phyloP scores from a whole-genome alignment of 1,140 invertebrate genomes.

The Drosophila nannoptera region DNA sequence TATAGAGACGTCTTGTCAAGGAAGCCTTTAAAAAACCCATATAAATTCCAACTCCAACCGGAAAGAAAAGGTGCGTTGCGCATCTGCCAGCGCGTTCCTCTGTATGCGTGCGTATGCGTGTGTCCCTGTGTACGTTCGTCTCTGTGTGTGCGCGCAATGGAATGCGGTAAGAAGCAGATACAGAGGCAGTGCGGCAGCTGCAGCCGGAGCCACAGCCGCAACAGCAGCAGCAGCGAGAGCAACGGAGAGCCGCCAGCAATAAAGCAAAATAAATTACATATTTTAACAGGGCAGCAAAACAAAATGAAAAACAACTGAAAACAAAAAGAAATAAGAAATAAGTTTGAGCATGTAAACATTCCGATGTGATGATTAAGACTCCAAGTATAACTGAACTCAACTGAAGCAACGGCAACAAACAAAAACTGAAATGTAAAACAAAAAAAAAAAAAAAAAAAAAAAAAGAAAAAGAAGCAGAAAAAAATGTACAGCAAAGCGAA shows the following conservation, averaged over 20 bases:
- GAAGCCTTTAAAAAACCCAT: conserved; percentile 59
- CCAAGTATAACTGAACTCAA: conserved; percentile 78
- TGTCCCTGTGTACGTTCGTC: neutral
- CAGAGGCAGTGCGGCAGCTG: conserved; percentile 19
- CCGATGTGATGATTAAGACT: conserved; percentile 78
- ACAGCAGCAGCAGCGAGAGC: conserved; percentile 18
- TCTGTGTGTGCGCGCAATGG: conserved; percentile 51
- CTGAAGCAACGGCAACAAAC: conserved; percentile 39
- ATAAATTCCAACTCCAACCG: conserved; percentile 71
- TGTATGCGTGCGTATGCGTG: conserved; percentile 25
- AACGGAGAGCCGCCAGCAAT: conserved; percentile 39
- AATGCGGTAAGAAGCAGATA: conserved; percentile 53
- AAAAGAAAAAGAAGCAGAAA: conserved; percentile 6
- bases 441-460: conserved; percentile 5
- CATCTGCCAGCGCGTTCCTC: conserved; percentile 33
- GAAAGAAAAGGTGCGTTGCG: conserved; percentile 72
- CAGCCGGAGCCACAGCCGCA: conserved; percentile 18
- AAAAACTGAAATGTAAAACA: conserved; percentile 65
- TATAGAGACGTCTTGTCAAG: conserved; percentile 35
- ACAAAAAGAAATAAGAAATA: conserved; percentile 50
- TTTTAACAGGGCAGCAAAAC: conserved; percentile 55
- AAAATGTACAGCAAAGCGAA: conserved; percentile 56
- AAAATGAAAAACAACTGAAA: conserved; percentile 46
- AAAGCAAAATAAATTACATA: conserved; percentile 74
- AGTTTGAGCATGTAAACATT: conserved; percentile 73